phyloP scores from a whole-genome alignment of 2,113 vertebrate species.

The Erythrocebus patas region DNA sequence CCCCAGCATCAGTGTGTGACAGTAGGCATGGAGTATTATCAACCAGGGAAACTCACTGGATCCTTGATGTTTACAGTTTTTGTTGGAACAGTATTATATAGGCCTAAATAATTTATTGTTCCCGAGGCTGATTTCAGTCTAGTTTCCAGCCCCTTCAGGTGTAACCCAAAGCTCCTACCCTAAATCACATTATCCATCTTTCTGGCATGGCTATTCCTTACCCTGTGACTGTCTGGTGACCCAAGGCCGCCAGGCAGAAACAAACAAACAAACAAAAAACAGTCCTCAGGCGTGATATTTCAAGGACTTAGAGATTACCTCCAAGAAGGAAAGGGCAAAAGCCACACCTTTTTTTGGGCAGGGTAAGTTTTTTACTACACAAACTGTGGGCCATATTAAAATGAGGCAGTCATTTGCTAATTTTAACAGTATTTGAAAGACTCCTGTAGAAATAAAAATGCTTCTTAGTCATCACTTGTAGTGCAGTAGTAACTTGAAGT shows the following conservation, averaged over 20 bases:
- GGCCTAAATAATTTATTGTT: neutral
- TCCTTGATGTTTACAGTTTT: neutral
- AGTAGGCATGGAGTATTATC: neutral
- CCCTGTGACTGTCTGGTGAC: neutral
- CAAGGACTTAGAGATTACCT: neutral
- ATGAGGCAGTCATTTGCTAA: neutral
- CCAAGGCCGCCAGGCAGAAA: neutral
- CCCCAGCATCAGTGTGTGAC: neutral
- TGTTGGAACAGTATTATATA: neutral
- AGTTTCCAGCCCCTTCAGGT: neutral
- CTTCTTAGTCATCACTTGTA: neutral
- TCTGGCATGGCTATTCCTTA: neutral
- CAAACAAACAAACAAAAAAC: neutral
- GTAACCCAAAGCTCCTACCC: neutral
- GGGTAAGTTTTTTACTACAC: neutral
- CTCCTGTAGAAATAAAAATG: neutral
- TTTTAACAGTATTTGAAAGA: slow-evolving; percentile 18
- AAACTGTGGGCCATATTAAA: slow-evolving; percentile 9
- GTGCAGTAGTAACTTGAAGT: neutral
- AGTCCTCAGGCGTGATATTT: neutral
- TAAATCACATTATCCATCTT: neutral
- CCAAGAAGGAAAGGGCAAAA: neutral
- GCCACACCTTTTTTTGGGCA: neutral
- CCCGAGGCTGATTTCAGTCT: neutral
- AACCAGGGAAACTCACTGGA: neutral